These are phyloP conservation scores for Cololabis saira DNA, from an alignment of 2,113 vertebrate species.

Conservation along the genomic window DNA sequence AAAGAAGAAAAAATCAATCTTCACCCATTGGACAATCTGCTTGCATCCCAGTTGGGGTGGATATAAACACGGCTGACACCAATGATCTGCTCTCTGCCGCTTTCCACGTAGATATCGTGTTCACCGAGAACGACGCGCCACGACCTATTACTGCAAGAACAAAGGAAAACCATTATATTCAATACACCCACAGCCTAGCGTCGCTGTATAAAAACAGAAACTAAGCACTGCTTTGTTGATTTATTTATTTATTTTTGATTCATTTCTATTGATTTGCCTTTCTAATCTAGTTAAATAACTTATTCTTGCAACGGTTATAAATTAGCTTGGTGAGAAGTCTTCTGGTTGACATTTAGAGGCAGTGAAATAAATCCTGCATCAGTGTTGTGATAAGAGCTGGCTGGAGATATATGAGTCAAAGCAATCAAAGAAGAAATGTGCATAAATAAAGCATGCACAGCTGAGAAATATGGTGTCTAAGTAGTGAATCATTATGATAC, in stretches of 20 bases:
- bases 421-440: neutral
- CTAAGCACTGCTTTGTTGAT: no score
- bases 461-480: neutral
- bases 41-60: slow-evolving; percentile 77
- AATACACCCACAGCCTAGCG: neutral
- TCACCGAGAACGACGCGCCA: slow-evolving; percentile 85
- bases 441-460: neutral
- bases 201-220: neutral
- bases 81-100: slow-evolving; percentile 81
- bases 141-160: neutral
- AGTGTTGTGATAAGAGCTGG: neutral
- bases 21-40: slow-evolving; percentile 73
- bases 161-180: neutral
- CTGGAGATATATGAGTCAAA: slow-evolving; percentile 1
- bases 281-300: slow-evolving; percentile 10
- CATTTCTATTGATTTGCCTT: neutral
- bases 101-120: slow-evolving; percentile 75
- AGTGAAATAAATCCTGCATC: slow-evolving; percentile 23
- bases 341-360: slow-evolving; percentile 30
- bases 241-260: neutral
- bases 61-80: slow-evolving; percentile 66
- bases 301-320: slow-evolving; percentile 23
- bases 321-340: neutral
- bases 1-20: neutral
- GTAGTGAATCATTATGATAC: slow-evolving; percentile 49